These are phyloP conservation scores for Plotosus lineatus DNA, from an alignment of 2,113 vertebrate genomes.

Conservation along the genomic window DNA sequence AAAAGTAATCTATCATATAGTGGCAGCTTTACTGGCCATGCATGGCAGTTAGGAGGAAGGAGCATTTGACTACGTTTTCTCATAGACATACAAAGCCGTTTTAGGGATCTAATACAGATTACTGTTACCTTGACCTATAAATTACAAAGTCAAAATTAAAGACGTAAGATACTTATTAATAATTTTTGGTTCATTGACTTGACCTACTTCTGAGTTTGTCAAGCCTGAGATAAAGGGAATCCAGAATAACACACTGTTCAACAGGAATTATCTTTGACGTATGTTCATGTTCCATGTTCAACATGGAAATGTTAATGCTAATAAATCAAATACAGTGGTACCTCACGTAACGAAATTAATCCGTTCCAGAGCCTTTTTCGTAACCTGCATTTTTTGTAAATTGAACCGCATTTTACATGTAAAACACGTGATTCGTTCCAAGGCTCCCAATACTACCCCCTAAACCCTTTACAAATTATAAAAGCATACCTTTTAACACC, in stretches of 20 bases:
- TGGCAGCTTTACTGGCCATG: slow-evolving; percentile 24
- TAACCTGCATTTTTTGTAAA: no score
- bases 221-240: not conserved
- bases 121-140: slow-evolving; percentile 12
- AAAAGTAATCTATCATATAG: slow-evolving; percentile 17
- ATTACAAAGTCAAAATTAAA: slow-evolving; percentile 13
- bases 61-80: slow-evolving; percentile 4
- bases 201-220: not conserved
- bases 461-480: no score
- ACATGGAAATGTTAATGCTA: no score
- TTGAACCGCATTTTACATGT: no score
- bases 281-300: no score
- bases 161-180: not conserved
- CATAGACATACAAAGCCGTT: not conserved
- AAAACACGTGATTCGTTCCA: no score
- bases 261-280: not conserved
- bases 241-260: not conserved
- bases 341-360: no score
- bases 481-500: no score
- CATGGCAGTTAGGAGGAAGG: not conserved
- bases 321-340: no score
- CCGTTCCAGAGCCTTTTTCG: no score
- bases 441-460: no score
- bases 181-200: not conserved
- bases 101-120: slow-evolving; percentile 1